Conservation (phyloP, 2,113 vertebrate genomes). For the Clarias macrocephalus region DNA sequence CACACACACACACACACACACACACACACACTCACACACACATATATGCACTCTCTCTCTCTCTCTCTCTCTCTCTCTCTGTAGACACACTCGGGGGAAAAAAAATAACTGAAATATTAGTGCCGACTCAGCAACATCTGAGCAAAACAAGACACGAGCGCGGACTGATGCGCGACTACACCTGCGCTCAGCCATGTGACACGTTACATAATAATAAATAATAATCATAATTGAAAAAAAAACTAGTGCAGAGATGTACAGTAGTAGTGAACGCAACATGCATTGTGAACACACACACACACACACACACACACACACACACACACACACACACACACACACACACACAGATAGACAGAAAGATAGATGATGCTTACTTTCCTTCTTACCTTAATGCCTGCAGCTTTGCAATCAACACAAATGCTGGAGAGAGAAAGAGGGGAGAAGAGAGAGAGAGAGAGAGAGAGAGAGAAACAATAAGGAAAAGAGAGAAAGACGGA, state of each 20-base stretch:
- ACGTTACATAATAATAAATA: not conserved
- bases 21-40: too few relatives aligned
- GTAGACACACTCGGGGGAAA: not conserved
- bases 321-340: too few relatives aligned
- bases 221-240: not conserved
- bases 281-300: not conserved
- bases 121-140: conserved; percentile 24
- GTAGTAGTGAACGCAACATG: not conserved
- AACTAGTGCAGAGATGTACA: not conserved
- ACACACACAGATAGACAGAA: not conserved
- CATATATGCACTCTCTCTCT: not conserved
- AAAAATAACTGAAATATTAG: not conserved
- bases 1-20: too few relatives aligned
- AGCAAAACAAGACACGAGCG: not conserved
- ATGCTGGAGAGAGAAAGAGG: not conserved
- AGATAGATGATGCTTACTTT: conserved; percentile 11
- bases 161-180: not conserved
- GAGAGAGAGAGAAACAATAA: not conserved
- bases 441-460: not conserved
- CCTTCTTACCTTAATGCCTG: not conserved
- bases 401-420: not conserved
- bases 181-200: not conserved
- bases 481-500: not conserved
- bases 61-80: not conserved
- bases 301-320: conserved; percentile 20